Conservation (phyloP, 2,888 invertebrate genomes). For the Zonitis immaculata region DNA sequence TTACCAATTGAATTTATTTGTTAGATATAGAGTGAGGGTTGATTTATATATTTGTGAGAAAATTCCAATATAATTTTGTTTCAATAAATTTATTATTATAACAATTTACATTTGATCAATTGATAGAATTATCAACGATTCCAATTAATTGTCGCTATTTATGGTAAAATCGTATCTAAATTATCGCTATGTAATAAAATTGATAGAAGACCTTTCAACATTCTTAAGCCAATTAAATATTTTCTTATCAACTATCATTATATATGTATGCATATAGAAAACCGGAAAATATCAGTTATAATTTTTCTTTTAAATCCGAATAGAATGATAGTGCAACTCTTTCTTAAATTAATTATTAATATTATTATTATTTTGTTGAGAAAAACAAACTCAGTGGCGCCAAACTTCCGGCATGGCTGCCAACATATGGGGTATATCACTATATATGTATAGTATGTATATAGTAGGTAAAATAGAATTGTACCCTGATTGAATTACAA, state of each 20-base stretch:
- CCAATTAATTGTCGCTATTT: background rate
- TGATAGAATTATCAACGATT: background rate
- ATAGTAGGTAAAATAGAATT: conserved; percentile 34
- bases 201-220: background rate
- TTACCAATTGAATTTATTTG: background rate
- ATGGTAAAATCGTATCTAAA: background rate
- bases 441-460: too few species aligned
- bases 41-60: background rate
- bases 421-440: conserved; percentile 43
- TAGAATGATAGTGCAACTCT: conserved; percentile 37
- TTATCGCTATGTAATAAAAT: background rate
- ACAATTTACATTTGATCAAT: too few species aligned
- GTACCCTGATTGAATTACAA: conserved; percentile 44
- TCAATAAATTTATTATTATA: too few species aligned
- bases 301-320: too few species aligned
- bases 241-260: too few species aligned
- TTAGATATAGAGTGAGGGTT: background rate
- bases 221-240: background rate
- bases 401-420: conserved; percentile 45
- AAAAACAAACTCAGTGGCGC: conserved; percentile 46
- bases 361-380: too few species aligned
- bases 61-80: too few species aligned
- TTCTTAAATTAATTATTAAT: too few species aligned
- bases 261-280: too few species aligned
- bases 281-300: too few species aligned